Evolutionary conservation across 2,113 vertebrate genomes (phyloP).

Genomic region (Pygoscelis adeliae): DNA sequence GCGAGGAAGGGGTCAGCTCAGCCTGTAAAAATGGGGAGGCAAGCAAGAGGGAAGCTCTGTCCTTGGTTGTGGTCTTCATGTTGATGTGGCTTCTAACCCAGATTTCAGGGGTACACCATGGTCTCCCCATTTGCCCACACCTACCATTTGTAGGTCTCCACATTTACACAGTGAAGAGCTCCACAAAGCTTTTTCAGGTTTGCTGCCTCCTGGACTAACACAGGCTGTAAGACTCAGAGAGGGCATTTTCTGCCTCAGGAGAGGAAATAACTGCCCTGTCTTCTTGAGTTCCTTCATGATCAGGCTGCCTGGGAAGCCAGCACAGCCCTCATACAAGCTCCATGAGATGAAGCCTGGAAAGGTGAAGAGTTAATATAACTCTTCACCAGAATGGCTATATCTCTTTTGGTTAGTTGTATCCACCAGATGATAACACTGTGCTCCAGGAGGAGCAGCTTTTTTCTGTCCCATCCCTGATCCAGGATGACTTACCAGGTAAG

Average conservation of each 20-base stretch:
- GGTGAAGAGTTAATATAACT: neutral
- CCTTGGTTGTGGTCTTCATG: neutral
- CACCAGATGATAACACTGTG: neutral
- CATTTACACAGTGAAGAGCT: neutral
- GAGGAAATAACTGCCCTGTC: neutral
- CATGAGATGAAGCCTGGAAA: neutral
- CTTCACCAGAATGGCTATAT: neutral
- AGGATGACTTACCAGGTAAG: neutral
- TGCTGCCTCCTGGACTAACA: neutral
- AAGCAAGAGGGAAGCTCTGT: neutral
- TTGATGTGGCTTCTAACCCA: neutral
- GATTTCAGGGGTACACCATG: neutral
- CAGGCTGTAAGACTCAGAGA: neutral
- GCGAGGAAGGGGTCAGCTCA: neutral
- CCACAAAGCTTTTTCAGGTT: neutral
- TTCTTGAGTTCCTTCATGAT: neutral
- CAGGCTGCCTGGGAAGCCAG: neutral
- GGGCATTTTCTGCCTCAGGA: neutral
- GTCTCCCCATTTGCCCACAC: neutral
- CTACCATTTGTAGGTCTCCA: neutral
- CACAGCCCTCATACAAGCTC: rapidly evolving
- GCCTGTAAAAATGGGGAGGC: neutral
- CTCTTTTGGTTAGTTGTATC: neutral
- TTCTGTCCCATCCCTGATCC: neutral
- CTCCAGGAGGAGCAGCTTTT: neutral